Evolutionary conservation across 2,888 invertebrate genomes (phyloP).

Genomic region (Lochmaea capreae): DNA sequence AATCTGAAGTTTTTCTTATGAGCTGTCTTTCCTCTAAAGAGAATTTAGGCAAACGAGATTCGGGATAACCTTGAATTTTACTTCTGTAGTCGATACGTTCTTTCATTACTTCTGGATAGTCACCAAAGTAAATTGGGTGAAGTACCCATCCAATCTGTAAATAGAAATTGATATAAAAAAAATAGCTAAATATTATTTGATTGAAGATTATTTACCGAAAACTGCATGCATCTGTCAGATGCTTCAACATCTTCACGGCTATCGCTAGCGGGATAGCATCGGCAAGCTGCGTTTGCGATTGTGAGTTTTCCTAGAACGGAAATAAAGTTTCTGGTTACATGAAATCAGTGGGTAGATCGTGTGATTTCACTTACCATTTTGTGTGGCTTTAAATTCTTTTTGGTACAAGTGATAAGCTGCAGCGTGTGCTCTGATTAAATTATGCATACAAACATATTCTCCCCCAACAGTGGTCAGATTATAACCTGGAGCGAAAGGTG

Average conservation of each 20-base stretch:
- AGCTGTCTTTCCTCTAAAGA: conserved; percentile 70
- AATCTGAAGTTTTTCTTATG: conserved; percentile 76
- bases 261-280: conserved; percentile 68
- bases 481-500: conserved; percentile 18
- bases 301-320: conserved; percentile 62
- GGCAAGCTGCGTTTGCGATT: conserved; percentile 69
- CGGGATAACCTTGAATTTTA: conserved; percentile 68
- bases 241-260: conserved; percentile 67
- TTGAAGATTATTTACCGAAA: conserved; percentile 30
- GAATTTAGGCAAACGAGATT: conserved; percentile 74
- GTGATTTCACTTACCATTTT: conserved; percentile 43
- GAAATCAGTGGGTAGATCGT: background rate
- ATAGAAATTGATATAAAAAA: background rate
- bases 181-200: background rate
- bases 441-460: conserved; percentile 71
- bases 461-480: conserved; percentile 14
- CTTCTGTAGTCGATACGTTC: conserved; percentile 70
- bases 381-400: conserved; percentile 58
- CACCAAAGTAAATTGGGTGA: conserved; percentile 74
- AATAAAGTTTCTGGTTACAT: background rate
- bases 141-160: conserved; percentile 46
- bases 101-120: conserved; percentile 76
- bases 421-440: conserved; percentile 65
- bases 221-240: conserved; percentile 65
- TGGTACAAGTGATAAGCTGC: conserved; percentile 63